Evolutionary conservation across 2,888 invertebrate species (phyloP).

Genomic region (Brassicogethes aeneus): DNA sequence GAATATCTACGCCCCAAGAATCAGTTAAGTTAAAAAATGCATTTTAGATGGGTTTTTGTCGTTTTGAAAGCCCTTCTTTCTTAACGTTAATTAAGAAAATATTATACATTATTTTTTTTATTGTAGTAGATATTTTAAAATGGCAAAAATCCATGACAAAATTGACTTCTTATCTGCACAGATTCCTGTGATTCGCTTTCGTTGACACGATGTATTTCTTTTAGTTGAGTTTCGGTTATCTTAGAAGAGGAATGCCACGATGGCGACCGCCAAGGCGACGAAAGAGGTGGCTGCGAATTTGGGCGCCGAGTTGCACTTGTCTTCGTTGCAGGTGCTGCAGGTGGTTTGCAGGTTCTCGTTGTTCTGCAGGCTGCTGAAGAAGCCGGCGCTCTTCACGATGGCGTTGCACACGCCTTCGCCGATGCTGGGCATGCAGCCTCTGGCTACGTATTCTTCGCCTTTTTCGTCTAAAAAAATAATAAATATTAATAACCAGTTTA

Average conservation of each 20-base stretch:
- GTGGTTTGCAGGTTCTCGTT: constrained; percentile 18
- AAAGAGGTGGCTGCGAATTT: constrained; percentile 21
- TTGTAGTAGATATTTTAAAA: no score
- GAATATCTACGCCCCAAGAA: no score
- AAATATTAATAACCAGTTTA: constrained; percentile 3
- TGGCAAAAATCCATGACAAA: no score
- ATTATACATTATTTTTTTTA: no score
- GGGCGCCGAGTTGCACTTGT: constrained; percentile 33
- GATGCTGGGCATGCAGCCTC: constrained; percentile 26
- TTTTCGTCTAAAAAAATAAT: constrained; percentile 25
- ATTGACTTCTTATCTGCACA: no score
- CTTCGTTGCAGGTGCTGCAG: constrained; percentile 31
- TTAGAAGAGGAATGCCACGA: constrained; percentile 31
- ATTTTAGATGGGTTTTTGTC: no score
- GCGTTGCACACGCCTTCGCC: constrained; percentile 26
- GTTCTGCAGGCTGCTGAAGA: constrained; percentile 10
- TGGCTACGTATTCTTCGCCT: constrained; percentile 27
- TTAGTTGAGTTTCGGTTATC: no score
- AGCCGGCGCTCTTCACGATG: constrained; percentile 25
- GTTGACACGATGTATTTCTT: no score
- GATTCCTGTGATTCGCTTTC: no score
- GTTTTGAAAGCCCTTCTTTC: no score
- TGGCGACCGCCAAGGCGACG: constrained; percentile 26
- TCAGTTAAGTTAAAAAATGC: no score
- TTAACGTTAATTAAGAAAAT: no score